These are phyloP conservation scores for Scaptodrosophila latifasciaeformis DNA, from an alignment of 2,888 invertebrate species.

Conservation along the genomic window DNA sequence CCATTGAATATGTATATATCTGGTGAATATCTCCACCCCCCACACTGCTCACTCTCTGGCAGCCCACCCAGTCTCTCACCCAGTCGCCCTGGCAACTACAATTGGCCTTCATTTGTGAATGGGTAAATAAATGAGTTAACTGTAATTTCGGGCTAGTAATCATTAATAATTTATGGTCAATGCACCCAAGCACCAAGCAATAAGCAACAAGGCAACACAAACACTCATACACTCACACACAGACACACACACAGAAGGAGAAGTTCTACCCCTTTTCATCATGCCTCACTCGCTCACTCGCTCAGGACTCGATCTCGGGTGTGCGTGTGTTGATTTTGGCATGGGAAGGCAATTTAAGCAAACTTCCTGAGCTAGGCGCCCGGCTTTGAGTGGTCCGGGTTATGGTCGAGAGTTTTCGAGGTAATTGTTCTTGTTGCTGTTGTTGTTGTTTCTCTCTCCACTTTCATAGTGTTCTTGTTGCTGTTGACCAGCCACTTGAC, in stretches of 20 bases:
- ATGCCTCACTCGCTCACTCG: not conserved
- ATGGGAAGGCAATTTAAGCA: slow-evolving; percentile 6
- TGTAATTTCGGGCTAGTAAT: slow-evolving; percentile 68
- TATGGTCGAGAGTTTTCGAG: not conserved
- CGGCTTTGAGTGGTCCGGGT: not conserved
- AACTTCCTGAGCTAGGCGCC: not conserved
- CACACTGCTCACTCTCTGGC: not conserved
- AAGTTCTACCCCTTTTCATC: not conserved
- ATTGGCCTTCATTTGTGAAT: slow-evolving; percentile 70
- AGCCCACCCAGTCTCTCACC: slow-evolving; percentile 13
- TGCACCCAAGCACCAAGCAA: slow-evolving; percentile 32
- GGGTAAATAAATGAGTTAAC: slow-evolving; percentile 69
- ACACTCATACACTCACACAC: slow-evolving; percentile 4
- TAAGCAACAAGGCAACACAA: not conserved
- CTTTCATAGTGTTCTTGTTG: slow-evolving; percentile 42
- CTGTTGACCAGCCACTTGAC: slow-evolving; percentile 46
- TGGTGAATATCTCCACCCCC: no score
- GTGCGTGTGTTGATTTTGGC: not conserved
- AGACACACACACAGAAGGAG: not conserved
- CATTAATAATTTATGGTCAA: slow-evolving; percentile 69
- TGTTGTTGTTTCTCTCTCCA: slow-evolving; percentile 53
- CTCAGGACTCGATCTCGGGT: no score
- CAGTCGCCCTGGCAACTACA: slow-evolving; percentile 29
- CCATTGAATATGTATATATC: no score
- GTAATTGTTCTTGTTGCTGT: slow-evolving; percentile 20